A percentile compares a stretch with the other conserved stretches of the same genome.
These are phyloP conservation scores for Brachionus paranguensis DNA, from an alignment of 1,140 invertebrate genomes.

Conservation along the genomic window DNA sequence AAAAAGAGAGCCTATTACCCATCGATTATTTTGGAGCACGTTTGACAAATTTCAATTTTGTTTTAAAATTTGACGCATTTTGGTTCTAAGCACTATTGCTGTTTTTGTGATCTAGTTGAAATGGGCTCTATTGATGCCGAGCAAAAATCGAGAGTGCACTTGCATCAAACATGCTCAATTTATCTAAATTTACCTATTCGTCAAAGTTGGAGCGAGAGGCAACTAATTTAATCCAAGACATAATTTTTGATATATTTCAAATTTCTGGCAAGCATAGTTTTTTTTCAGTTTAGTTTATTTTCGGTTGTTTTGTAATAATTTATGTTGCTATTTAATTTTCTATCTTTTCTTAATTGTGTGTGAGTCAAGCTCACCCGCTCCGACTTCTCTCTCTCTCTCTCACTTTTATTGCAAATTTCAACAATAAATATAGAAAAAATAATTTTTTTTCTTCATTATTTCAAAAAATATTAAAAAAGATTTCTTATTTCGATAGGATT, in stretches of 20 bases:
- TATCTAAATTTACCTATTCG: background rate
- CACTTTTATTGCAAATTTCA: background rate
- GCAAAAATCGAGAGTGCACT: background rate
- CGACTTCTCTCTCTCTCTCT: background rate
- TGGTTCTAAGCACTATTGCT: background rate
- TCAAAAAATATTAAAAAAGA: constrained; percentile 19
- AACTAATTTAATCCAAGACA: background rate
- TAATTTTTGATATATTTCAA: constrained; percentile 17
- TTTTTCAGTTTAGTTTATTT: background rate
- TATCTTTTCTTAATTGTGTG: constrained; percentile 1
- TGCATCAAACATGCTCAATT: background rate
- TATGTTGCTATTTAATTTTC: constrained; percentile 36
- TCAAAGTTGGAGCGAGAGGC: background rate
- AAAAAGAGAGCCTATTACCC: no score
- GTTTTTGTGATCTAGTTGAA: background rate
- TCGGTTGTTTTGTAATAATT: constrained; percentile 33
- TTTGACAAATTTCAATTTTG: background rate
- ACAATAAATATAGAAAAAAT: constrained; percentile 28
- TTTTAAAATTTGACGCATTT: background rate
- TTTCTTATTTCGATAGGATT: background rate
- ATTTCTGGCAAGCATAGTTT: background rate
- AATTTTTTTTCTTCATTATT: constrained; percentile 10
- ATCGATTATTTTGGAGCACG: background rate
- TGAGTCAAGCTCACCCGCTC: background rate
- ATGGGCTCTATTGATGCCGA: background rate